These are phyloP conservation scores for Apaloderma vittatum DNA, from an alignment of 2,113 vertebrate genomes.

Conservation along the genomic window DNA sequence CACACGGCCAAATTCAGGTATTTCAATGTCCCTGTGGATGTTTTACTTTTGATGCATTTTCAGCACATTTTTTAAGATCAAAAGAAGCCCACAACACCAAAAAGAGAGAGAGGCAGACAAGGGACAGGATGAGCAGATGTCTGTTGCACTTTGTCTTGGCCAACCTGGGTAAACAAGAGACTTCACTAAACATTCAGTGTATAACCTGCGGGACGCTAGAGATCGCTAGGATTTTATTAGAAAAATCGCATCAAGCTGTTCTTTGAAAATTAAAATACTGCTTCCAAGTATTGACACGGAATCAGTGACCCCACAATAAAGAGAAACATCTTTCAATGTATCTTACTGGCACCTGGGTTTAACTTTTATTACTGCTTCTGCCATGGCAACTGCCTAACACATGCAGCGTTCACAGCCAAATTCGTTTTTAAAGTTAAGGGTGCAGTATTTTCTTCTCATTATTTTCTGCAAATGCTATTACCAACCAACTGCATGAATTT, in stretches of 20 bases:
- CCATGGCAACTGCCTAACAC: background rate
- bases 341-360: background rate
- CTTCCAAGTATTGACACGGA: background rate
- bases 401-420: background rate
- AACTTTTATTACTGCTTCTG: background rate
- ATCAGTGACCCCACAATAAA: background rate
- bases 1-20: background rate
- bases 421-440: fast-evolving
- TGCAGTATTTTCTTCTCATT: background rate
- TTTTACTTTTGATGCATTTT: background rate
- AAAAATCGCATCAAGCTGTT: background rate
- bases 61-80: background rate
- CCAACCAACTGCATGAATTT: background rate
- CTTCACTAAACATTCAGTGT: background rate
- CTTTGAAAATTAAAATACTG: background rate
- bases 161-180: background rate
- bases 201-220: background rate
- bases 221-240: background rate
- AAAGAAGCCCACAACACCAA: background rate
- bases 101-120: background rate
- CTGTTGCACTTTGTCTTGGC: background rate
- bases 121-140: background rate
- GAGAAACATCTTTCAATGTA: background rate
- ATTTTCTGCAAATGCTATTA: background rate
- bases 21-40: background rate